Conservation (phyloP, 2,797 vertebrate species). For the Sus cebifrons region DNA sequence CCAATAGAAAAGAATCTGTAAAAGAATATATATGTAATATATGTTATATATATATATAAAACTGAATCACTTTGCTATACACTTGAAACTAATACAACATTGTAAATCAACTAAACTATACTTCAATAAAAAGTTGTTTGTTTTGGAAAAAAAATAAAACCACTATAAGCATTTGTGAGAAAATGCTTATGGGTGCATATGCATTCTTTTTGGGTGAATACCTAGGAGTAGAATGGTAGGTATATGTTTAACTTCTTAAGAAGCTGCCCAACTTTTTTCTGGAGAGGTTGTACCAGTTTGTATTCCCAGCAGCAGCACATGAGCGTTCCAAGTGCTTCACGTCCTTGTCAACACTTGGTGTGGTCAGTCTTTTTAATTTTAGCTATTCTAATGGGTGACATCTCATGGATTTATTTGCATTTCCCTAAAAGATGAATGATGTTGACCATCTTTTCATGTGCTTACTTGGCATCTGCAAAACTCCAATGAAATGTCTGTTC, state of each 20-base stretch:
- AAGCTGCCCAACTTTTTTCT: not conserved
- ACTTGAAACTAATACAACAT: not conserved
- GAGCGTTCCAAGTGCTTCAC: not conserved
- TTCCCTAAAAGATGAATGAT: not conserved
- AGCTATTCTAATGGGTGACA: not conserved
- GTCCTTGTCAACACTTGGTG: not conserved
- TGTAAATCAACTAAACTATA: not conserved
- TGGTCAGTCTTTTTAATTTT: not conserved
- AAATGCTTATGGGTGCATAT: not conserved
- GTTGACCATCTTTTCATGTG: not conserved
- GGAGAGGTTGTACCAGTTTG: not conserved
- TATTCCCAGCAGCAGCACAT: not conserved
- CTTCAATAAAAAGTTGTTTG: not conserved
- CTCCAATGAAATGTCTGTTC: not conserved
- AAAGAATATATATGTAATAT: too few species aligned
- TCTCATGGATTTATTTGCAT: not conserved
- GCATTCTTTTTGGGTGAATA: not conserved
- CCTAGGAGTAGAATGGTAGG: not conserved
- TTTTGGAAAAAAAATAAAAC: conserved; percentile 2
- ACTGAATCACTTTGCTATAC: not conserved
- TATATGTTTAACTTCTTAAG: not conserved
- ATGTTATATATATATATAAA: too few species aligned
- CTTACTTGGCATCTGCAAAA: not conserved
- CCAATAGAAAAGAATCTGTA: too few species aligned
- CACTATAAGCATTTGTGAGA: not conserved